Evolutionary conservation across 2,113 vertebrate species (phyloP), one percentile per base, ranked within the genome.

Genomic region (Sinocyclocheilus anophthalmus): DNA sequence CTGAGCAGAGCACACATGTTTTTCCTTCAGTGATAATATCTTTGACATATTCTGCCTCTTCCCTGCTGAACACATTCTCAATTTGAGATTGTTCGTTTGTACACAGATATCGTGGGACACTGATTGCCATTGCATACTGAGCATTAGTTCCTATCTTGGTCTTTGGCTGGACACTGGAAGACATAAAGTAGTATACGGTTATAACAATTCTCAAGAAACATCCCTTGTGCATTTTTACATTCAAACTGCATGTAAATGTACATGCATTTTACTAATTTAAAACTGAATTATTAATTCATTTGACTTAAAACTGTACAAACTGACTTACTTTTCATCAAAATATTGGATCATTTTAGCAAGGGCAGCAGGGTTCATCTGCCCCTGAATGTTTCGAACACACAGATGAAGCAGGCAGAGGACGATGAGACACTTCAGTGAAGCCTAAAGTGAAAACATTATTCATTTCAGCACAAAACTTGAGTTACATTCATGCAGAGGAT

Each of bases 101-200:
- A 50, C 48, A 50, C 48, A 50, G 48, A 48, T 50, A 9, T 14
- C 33, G 26, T 20, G 80, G 63, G 63, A 82, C 80, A 14, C 2
- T 42, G 2, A 80, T 80, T 11, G 57, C 78, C 9, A 42, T 61
- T 14, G 78, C 78, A 3, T 61, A 82, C 63, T 82, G 80, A 16
- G 2, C 37, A n/a, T n/a, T 42, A 24, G 72, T 50, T 50, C 12
- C 48, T 13, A 33, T 33, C 30, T 33, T 33, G 30, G 30, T 33
- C 30, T 55, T 55, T 55, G 50, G 50, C 50, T 55, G 50, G 50
- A 55, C 50, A 53, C 50, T 53, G 13, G 13, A 53, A 53, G 50
- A 53, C 50, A 55, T 14, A 55, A 55, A 16, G 18, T 55, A 18
- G 50, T 18, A 16, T 55, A 55, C 14, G 50, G 14, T 55, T 16